A percentile compares a stretch with the other conserved stretches of the same genome.
Evolutionary conservation across 1,140 invertebrate species (phyloP).

Genomic region (Cepaea nemoralis): DNA sequence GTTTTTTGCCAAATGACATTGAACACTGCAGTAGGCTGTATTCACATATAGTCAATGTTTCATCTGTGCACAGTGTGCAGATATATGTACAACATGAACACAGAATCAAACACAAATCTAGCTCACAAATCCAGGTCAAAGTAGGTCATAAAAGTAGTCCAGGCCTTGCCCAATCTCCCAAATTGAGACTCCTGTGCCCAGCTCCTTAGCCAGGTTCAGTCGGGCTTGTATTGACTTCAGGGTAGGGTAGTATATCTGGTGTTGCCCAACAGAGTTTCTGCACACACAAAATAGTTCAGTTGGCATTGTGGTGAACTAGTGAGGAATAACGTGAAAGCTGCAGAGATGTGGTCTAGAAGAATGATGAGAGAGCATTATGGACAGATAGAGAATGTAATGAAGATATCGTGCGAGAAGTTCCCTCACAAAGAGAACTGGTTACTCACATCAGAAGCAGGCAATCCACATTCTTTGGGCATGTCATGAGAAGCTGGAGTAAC

Average conservation of each 20-base stretch:
- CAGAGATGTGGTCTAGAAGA: background rate
- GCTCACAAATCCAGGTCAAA: constrained; percentile 75
- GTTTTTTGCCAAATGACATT: no score
- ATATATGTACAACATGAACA: no score
- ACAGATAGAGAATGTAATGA: no score
- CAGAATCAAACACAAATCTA: background rate
- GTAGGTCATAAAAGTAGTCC: constrained; percentile 93
- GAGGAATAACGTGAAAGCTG: no score
- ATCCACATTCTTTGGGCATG: no score
- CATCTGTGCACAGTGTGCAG: no score
- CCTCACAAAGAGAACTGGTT: no score
- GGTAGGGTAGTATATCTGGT: constrained; percentile 90
- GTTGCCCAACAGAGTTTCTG: constrained; percentile 72
- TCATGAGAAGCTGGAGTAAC: no score
- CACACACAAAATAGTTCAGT: constrained; percentile 56
- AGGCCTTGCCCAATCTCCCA: constrained; percentile 97
- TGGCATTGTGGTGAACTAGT: background rate
- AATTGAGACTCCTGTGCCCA: constrained; percentile 88
- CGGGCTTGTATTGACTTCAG: constrained; percentile 86
- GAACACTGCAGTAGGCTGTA: no score
- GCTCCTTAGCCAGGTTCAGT: constrained; percentile 83
- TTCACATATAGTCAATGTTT: no score
- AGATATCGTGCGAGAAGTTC: no score
- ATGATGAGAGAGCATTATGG: background rate
- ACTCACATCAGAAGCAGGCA: no score